These are phyloP conservation scores for Galbula dea DNA, from an alignment of 2,113 vertebrate genomes.

Conservation along the genomic window DNA sequence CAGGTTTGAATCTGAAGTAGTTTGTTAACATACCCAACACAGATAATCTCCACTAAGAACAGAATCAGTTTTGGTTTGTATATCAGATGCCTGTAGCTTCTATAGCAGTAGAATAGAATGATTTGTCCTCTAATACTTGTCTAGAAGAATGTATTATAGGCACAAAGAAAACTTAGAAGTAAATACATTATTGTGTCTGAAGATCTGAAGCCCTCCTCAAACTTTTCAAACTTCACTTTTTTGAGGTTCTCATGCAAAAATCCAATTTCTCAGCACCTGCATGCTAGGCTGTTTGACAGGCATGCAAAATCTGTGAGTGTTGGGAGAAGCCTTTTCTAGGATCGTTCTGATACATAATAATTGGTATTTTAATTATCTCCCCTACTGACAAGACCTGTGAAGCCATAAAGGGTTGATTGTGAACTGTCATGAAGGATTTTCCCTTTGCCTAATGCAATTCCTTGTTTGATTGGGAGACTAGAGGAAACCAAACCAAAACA, in stretches of 20 bases:
- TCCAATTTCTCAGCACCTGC: not conserved
- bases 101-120: not conserved
- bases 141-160: not conserved
- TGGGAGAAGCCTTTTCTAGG: not conserved
- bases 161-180: slow-evolving; percentile 13
- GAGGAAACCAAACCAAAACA: not conserved
- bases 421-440: not conserved
- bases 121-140: not conserved
- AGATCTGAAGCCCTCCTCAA: not conserved
- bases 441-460: not conserved
- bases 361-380: not conserved
- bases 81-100: not conserved
- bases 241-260: not conserved
- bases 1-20: not conserved
- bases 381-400: not conserved
- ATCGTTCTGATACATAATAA: too few species aligned
- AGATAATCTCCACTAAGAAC: not conserved
- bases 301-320: not conserved
- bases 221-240: not conserved
- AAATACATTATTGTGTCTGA: not conserved
- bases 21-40: not conserved
- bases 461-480: not conserved
- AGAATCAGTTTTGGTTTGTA: not conserved
- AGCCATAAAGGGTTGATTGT: not conserved
- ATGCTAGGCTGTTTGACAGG: not conserved